Conservation (phyloP, 1,140 invertebrate genomes). For the Drosophila saltans region DNA sequence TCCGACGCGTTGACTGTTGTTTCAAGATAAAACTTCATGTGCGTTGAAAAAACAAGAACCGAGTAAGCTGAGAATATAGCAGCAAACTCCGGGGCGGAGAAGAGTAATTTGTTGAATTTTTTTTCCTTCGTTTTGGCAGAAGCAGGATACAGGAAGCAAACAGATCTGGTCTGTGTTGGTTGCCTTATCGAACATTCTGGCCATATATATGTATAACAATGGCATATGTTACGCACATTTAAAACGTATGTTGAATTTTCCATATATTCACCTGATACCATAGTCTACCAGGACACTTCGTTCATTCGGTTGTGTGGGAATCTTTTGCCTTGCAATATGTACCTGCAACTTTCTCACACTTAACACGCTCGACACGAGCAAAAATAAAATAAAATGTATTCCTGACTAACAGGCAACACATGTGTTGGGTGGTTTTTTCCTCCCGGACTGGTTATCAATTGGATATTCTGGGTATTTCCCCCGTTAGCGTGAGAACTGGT, state of each 20-base stretch:
- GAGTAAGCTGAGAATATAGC: slow-evolving; percentile 4
- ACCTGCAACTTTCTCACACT: slow-evolving; percentile 68
- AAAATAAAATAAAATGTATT: neutral
- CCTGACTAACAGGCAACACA: slow-evolving; percentile 34
- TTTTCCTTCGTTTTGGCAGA: slow-evolving; percentile 24
- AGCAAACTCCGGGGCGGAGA: slow-evolving; percentile 5
- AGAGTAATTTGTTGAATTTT: slow-evolving; percentile 29
- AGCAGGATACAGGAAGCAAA: slow-evolving; percentile 28
- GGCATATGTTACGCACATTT: slow-evolving; percentile 81
- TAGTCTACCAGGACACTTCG: neutral
- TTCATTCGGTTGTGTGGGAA: slow-evolving; percentile 43
- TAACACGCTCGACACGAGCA: slow-evolving; percentile 17
- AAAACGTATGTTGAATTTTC: slow-evolving; percentile 77
- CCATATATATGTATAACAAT: slow-evolving; percentile 32
- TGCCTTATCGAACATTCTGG: slow-evolving; percentile 66
- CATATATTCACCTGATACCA: slow-evolving; percentile 56
- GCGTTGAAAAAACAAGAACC: slow-evolving; percentile 70
- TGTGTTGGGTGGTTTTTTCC: slow-evolving; percentile 60
- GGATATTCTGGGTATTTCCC: slow-evolving; percentile 66
- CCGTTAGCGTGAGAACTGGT: slow-evolving; percentile 64
- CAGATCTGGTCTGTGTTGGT: slow-evolving; percentile 13
- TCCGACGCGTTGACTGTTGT: slow-evolving; percentile 66
- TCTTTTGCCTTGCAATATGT: slow-evolving; percentile 27
- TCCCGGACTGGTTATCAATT: slow-evolving; percentile 70
- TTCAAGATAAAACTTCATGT: slow-evolving; percentile 80